These are phyloP conservation scores for Melieria omissa DNA, from an alignment of 2,888 invertebrate species.

Conservation along the genomic window DNA sequence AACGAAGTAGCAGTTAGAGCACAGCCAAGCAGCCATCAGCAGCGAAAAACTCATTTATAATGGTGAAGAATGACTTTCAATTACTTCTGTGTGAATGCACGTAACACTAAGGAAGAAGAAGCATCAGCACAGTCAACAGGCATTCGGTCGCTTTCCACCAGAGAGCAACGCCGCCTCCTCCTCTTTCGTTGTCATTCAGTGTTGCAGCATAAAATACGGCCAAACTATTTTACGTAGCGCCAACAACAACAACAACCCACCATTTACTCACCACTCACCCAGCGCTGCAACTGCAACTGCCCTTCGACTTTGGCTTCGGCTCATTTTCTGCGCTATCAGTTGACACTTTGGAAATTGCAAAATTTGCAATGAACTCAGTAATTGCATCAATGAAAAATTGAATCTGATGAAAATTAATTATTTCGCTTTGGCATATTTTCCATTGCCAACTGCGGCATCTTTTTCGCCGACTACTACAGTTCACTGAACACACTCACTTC, in stretches of 20 bases:
- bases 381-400: conserved; percentile 41
- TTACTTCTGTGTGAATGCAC: conserved; percentile 34
- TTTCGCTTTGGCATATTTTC: conserved; percentile 1
- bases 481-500: no score
- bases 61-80: conserved; percentile 44
- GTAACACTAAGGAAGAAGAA: neutral
- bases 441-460: no score
- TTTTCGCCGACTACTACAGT: no score
- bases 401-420: conserved; percentile 42
- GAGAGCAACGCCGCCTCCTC: neutral
- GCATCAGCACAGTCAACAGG: no score
- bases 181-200: conserved; percentile 11
- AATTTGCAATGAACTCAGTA: conserved; percentile 33
- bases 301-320: neutral
- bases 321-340: conserved; percentile 2
- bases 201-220: neutral
- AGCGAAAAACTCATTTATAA: conserved; percentile 41
- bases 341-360: conserved; percentile 39
- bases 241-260: conserved; percentile 7
- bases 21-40: conserved; percentile 15
- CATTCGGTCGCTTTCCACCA: no score
- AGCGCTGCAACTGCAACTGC: neutral
- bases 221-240: neutral
- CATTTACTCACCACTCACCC: neutral
- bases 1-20: neutral